Evolutionary conservation across 2,888 invertebrate species (phyloP).

Genomic region (Sycophila texana): DNA sequence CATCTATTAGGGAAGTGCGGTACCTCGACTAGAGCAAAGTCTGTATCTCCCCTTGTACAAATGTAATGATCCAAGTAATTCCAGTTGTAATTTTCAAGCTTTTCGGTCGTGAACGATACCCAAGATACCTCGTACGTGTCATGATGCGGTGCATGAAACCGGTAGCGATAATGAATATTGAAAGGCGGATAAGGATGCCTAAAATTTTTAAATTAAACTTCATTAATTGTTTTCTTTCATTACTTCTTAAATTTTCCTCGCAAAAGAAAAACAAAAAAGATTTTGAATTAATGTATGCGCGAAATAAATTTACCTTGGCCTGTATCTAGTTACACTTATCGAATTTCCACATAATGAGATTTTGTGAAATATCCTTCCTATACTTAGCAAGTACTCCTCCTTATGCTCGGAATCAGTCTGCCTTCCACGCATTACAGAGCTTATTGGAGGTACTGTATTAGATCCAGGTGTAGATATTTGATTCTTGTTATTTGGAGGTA

Average conservation of each 20-base stretch:
- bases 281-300: no score
- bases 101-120: conserved; percentile 95
- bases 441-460: conserved; percentile 66
- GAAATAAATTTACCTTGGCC: conserved; percentile 84
- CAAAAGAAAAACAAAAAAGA: no score
- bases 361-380: conserved; percentile 96
- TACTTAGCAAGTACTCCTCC: conserved; percentile 91
- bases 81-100: conserved; percentile 97
- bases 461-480: conserved; percentile 69
- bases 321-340: conserved; percentile 95
- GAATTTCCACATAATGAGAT: conserved; percentile 90
- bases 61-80: conserved; percentile 98
- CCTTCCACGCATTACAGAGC: conserved; percentile 72
- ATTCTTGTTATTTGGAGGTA: conserved; percentile 73
- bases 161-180: conserved; percentile 93
- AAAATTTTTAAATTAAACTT: conserved; percentile 63
- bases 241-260: no score
- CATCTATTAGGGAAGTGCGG: background rate
- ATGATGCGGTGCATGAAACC: conserved; percentile 94
- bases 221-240: background rate
- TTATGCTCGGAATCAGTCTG: conserved; percentile 77
- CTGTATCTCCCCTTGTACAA: conserved; percentile 94
- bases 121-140: conserved; percentile 95
- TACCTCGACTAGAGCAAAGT: conserved; percentile 91
- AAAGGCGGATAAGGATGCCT: conserved; percentile 96